Evolutionary conservation across 1,140 invertebrate genomes (phyloP), one percentile per base, ranked within the genome.

Genomic region (Melitaea cinxia): DNA sequence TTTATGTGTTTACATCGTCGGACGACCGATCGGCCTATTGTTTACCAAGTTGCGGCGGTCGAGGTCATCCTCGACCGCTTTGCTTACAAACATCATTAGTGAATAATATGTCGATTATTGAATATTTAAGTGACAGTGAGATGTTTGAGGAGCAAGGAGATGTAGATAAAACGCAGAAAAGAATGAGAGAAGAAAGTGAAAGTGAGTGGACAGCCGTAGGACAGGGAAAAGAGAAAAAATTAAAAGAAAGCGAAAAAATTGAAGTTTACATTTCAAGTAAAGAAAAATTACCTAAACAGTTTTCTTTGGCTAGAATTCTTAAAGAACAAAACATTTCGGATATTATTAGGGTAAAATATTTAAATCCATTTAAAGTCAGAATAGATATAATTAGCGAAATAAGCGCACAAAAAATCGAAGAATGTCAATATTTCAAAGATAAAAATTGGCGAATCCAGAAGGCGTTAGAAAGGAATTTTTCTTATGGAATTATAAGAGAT

Each of bases 251-350:
- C 9, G 52, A 45, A 23, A 47, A 55, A 19, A 55, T 66, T 24
- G 55, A 63, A 42, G 17, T 68, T 14, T 55, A 50, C 37, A 52
- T 68, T 15, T 47, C 55, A 7, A 47, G 26, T 12, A 60, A 55
- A 19, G 68, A 70, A 4, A 47, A 33, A 17, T 15, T 71, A 15
- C 68, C 68, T 23, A 71, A 71, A 65, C 65, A 72, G 59, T 68
- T 72, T 60, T 49, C 52, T n/a, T 19, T 72, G 9, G 70, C 70
- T 12, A 64, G 53, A 37, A 42, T 62, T 14, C 54, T 72, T 9
- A 52, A 50, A 23, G 14, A 49, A 5, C 5, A 57, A n/a, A 54
- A 59, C 35, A 72, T 72, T 14, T 33, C 28, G 19, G 49, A 62
- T 56, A 63, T 72, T 26, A 17, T 6, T 3, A 21, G 21, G 42